Conservation (phyloP, 1,140 invertebrate genomes). For the Drosophila kepulauana region DNA sequence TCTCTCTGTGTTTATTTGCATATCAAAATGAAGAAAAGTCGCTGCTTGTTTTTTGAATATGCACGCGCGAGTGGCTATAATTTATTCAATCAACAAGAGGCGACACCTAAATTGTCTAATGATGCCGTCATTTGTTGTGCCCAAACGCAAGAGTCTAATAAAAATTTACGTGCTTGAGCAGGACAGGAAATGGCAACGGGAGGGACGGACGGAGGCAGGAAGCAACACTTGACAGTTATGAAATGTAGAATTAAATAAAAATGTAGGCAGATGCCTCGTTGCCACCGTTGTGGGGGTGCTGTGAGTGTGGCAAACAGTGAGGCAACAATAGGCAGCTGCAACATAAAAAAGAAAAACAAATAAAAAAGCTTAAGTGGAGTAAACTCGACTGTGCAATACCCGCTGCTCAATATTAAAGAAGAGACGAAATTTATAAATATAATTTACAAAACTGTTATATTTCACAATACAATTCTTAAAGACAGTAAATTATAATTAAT, state of each 20-base stretch:
- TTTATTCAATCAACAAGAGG: slow-evolving; percentile 72
- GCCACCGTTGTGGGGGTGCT: neutral
- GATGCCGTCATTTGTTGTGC: slow-evolving; percentile 72
- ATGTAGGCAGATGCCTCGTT: slow-evolving; percentile 27
- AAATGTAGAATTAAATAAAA: slow-evolving; percentile 52
- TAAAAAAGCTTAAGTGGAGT: too few relatives aligned
- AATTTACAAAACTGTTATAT: too few relatives aligned
- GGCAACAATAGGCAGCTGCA: slow-evolving; percentile 11
- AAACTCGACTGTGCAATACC: too few relatives aligned
- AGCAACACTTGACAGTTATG: slow-evolving; percentile 79
- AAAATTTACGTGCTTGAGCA: slow-evolving; percentile 74
- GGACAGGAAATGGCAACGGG: slow-evolving; percentile 46
- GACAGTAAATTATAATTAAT: too few relatives aligned
- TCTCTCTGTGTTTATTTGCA: neutral
- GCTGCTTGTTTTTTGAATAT: slow-evolving; percentile 50
- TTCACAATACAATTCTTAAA: too few relatives aligned
- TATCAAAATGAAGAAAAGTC: slow-evolving; percentile 45
- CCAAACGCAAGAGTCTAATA: slow-evolving; percentile 60
- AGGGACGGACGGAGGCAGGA: slow-evolving; percentile 47
- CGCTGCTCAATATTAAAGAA: too few relatives aligned
- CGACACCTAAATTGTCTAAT: slow-evolving; percentile 81
- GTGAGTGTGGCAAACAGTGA: neutral
- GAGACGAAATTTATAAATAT: too few relatives aligned
- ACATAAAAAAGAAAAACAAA: neutral
- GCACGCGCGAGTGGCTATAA: slow-evolving; percentile 76